Percentiles rank a stretch among this genome's conserved stretches.
Evolutionary conservation across 1,140 invertebrate genomes (phyloP).

Genomic region (Laupala kohalensis): DNA sequence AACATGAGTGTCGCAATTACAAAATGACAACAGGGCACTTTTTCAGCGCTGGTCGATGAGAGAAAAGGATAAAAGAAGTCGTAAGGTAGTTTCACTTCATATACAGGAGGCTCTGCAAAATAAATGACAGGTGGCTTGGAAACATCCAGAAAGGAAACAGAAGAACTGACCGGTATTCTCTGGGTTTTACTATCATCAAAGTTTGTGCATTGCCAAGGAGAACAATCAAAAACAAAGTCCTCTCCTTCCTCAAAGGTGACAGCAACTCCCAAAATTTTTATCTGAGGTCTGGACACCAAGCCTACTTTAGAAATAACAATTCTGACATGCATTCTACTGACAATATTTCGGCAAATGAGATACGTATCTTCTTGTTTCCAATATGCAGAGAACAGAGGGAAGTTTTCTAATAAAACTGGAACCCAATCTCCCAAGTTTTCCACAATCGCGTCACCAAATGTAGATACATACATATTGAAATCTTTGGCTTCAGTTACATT

Average conservation of each 20-base stretch:
- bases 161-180: constrained; percentile 25
- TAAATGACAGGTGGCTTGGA: constrained; percentile 34
- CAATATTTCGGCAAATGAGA: constrained; percentile 29
- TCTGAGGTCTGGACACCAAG: constrained; percentile 28
- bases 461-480: constrained; percentile 34
- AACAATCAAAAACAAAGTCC: constrained; percentile 26
- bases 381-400: constrained; percentile 16
- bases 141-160: constrained; percentile 45
- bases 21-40: background rate
- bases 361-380: background rate
- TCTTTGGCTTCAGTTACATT: constrained; percentile 24
- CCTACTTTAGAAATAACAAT: constrained; percentile 34
- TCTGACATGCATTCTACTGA: constrained; percentile 34
- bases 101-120: constrained; percentile 41
- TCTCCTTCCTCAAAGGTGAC: constrained; percentile 25
- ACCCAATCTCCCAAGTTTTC: constrained; percentile 37
- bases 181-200: constrained; percentile 20
- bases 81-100: constrained; percentile 45
- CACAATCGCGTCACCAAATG: constrained; percentile 40
- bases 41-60: background rate
- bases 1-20: background rate
- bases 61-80: constrained; percentile 60
- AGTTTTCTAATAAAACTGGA: constrained; percentile 30
- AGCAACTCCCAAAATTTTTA: constrained; percentile 26
- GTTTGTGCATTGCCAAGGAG: constrained; percentile 13